Percentiles rank a stretch among this genome's conserved stretches.
Conservation (phyloP, 2,888 invertebrate genomes). For the Hipparchia semele region DNA sequence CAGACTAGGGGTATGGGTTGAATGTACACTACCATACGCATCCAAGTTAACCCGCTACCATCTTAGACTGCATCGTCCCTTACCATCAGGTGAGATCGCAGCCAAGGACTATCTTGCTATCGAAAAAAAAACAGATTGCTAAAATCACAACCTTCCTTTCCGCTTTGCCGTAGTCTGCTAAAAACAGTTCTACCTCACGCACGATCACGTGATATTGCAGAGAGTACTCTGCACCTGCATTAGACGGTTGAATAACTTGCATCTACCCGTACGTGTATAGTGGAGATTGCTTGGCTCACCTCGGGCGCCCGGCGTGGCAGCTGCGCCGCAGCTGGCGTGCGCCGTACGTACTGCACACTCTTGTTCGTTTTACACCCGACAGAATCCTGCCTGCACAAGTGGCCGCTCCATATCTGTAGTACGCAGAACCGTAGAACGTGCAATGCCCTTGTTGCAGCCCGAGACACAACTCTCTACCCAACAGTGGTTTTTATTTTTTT, state of each 20-base stretch:
- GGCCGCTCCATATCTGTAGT: slow-evolving; percentile 43
- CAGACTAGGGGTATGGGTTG: no score
- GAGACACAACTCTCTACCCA: slow-evolving; percentile 11
- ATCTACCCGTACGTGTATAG: slow-evolving; percentile 28
- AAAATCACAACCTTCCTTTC: no score
- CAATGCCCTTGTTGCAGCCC: slow-evolving; percentile 41
- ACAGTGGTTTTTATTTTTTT: background rate
- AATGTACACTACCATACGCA: no score
- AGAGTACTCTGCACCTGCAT: slow-evolving; percentile 49
- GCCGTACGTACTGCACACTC: slow-evolving; percentile 48
- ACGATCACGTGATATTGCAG: background rate
- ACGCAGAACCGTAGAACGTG: slow-evolving; percentile 35
- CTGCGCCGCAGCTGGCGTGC: slow-evolving; percentile 76
- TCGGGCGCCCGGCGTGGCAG: slow-evolving; percentile 56
- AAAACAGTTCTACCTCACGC: no score
- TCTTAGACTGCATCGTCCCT: no score
- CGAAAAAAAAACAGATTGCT: no score
- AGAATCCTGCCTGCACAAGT: slow-evolving; percentile 48
- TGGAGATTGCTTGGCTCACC: slow-evolving; percentile 46
- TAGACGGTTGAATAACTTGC: slow-evolving; percentile 62
- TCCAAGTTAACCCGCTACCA: no score
- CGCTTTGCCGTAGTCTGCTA: no score
- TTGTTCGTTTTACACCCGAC: slow-evolving; percentile 71
- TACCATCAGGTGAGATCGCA: no score
- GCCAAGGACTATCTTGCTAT: no score